Evolutionary conservation across 2,113 vertebrate genomes (phyloP), one percentile per base, ranked within the genome.

Genomic region (Oenanthe melanoleuca): DNA sequence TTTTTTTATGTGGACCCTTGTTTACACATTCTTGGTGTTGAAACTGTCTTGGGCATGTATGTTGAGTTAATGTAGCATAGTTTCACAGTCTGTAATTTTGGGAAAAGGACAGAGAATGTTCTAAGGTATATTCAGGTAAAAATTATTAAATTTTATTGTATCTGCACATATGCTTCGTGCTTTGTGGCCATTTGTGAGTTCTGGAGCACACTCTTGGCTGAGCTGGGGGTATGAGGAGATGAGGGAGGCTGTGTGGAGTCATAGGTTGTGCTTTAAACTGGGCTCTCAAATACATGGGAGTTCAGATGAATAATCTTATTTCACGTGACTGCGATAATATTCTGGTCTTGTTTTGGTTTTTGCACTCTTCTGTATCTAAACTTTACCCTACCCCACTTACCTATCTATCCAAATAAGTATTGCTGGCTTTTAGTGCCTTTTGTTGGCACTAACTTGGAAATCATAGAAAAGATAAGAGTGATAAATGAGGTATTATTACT

Each of bases 231-330:
- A 4, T 42, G 25, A 25, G 24, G 1, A 28, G 6, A 5, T 12
- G 25, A n/a, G 14, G 26, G 29, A 6, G 21, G 14, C 22, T 26
- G 5, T 56, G 37, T 20, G 12, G 3, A 29, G 19, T 50, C 1
- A 0, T 38, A 56, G 33, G 8, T 13, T 64, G 17, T 82, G 17
- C 55, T 90, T 7, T 65, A 42, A 57, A 47, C 31, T 63, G 20
- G 49, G 40, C 23, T 8, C 24, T n/a, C 0, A 1, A 56, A 56
- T 49, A 21, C 6, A 3, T 21, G 11, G 5, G 3, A 31, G 13
- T 80, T 80, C 17, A 75, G 64, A 79, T 37, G 14, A 47, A 47
- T 40, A 11, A 55, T 74, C 23, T 63, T 52, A 11, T 28, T 87
- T 84, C 38, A 55, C 5, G 3, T 37, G 6, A 52, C 78, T 53